These are phyloP conservation scores for Bembecia ichneumoniformis DNA, from an alignment of 2,888 invertebrate species.

Conservation along the genomic window DNA sequence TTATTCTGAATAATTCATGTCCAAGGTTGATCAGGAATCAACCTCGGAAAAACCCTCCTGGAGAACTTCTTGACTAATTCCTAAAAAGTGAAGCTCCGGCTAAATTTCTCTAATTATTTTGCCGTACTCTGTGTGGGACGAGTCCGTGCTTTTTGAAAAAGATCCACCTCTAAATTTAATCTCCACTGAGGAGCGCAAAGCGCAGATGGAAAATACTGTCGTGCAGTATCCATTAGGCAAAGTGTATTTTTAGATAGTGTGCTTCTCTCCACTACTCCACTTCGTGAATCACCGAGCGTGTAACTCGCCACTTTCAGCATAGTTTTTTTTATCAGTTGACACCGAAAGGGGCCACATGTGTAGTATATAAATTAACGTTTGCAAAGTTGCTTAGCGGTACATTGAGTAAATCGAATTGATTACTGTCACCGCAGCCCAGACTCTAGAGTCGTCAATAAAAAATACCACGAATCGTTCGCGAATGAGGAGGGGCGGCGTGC, in stretches of 20 bases:
- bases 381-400: slow-evolving; percentile 15
- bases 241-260: slow-evolving; percentile 50
- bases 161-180: slow-evolving; percentile 55
- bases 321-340: background rate
- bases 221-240: slow-evolving; percentile 55
- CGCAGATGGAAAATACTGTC: slow-evolving; percentile 50
- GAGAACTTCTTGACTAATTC: no score
- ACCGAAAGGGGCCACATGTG: background rate
- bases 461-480: slow-evolving; percentile 69
- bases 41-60: background rate
- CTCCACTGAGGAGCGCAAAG: slow-evolving; percentile 35
- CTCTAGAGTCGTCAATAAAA: slow-evolving; percentile 70
- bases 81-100: no score
- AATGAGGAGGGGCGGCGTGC: slow-evolving; percentile 50
- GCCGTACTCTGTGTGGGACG: slow-evolving; percentile 16
- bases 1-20: no score
- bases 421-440: slow-evolving; percentile 44
- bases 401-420: slow-evolving; percentile 24
- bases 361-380: background rate
- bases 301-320: background rate
- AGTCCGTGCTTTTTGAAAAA: slow-evolving; percentile 47
- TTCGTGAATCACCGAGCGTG: slow-evolving; percentile 15
- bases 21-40: no score
- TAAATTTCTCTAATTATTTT: background rate
- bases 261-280: slow-evolving; percentile 23